Evolutionary conservation across 2,113 vertebrate species (phyloP), one percentile per base, ranked within the genome.

Genomic region (Pelobates fuscus): DNA sequence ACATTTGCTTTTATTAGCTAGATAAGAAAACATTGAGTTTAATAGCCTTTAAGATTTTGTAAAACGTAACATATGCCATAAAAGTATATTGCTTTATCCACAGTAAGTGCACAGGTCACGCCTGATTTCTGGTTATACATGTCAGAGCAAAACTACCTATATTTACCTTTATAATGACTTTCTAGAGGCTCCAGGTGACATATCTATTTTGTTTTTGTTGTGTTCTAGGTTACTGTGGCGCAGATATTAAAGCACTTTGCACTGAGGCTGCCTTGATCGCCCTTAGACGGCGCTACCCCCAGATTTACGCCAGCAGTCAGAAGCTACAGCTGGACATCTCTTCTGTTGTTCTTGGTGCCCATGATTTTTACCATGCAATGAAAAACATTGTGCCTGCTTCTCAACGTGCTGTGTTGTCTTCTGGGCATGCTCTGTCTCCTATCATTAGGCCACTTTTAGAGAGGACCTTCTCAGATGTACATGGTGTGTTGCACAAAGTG

Each of bases 181-280:
- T n/a, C n/a, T n/a, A n/a, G n/a, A n/a, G n/a, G n/a, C n/a, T n/a
- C n/a, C n/a, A n/a, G n/a, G 32, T 37, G 32, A 37, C 32, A 37
- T 37, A 37, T 37, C 32, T 67, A 55, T 62, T 63, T 65, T 87
- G 78, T 87, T 79, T 89, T 4, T 52, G 5, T 29, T 2, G 0
- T 29, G 21, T 26, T 27, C 3, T 84, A 99, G 97, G 97, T 82
- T 99, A 99, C 87, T 99, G 97, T 30, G 97, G 97, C 78, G 97
- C 97, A 46, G 97, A 99, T 86, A 94, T 99, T 81, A 98, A 99
- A 94, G 96, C 97, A 92, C 94, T 99, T 95, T 99, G 97, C 91
- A 99, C 97, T 76, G 97, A 99, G 91, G 94, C 97, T 66, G 93
- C 95, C 80, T 89, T 99, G 89, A 93, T 92, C 68, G 96, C 97